Evolutionary conservation across 2,888 invertebrate genomes (phyloP).

Genomic region (Scaptomyza flava): DNA sequence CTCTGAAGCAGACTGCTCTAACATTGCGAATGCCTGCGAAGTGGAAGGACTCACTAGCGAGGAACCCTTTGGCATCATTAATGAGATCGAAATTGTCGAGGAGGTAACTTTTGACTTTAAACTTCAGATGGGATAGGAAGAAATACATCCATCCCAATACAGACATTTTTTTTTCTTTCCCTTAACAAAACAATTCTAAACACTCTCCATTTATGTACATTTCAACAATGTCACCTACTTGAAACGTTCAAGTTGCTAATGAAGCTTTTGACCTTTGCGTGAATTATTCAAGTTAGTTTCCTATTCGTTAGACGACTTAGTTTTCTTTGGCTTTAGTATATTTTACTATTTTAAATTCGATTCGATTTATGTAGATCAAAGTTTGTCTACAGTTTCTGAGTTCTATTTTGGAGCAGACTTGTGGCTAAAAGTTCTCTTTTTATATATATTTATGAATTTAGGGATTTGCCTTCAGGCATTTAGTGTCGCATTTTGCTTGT

Average conservation of each 20-base stretch:
- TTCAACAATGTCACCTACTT: conserved; percentile 24
- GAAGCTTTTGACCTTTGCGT: conserved; percentile 34
- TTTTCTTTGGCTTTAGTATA: neutral
- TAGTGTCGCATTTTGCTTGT: neutral
- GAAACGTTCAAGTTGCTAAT: conserved; percentile 49
- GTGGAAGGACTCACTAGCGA: conserved; percentile 59
- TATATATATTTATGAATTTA: no score
- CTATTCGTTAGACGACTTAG: conserved; percentile 4
- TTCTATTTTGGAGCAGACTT: neutral
- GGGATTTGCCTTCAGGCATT: neutral
- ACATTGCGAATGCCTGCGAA: conserved; percentile 63
- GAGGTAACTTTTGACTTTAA: conserved; percentile 69
- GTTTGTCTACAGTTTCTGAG: neutral
- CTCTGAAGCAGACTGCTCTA: conserved; percentile 34
- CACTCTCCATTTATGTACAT: neutral
- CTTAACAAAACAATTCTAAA: neutral
- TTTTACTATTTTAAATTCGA: neutral
- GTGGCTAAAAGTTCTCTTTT: no score
- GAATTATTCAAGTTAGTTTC: conserved; percentile 16
- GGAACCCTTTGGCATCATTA: conserved; percentile 63
- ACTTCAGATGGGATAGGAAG: neutral
- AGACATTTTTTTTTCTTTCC: no score
- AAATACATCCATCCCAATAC: neutral
- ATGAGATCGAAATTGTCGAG: conserved; percentile 72
- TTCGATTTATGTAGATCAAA: neutral